A percentile compares a stretch with the other conserved stretches of the same genome.
These are phyloP conservation scores for Rhagonycha lutea DNA, from an alignment of 2,888 invertebrate genomes.

Conservation along the genomic window DNA sequence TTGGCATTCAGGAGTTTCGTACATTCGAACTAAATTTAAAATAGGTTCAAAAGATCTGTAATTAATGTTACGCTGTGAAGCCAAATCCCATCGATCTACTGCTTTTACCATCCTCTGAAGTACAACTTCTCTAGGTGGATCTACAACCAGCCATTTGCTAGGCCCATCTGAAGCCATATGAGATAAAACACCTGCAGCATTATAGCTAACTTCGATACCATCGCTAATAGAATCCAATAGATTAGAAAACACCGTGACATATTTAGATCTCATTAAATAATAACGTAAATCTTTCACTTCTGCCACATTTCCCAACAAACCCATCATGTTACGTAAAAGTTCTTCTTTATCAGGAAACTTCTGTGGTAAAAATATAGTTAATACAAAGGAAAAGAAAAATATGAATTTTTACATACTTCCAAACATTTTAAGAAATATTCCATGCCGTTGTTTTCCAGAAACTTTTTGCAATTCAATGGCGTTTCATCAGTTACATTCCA, in stretches of 20 bases:
- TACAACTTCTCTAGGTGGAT: conserved; percentile 73
- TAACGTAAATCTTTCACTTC: conserved; percentile 84
- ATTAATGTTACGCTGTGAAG: conserved; percentile 90
- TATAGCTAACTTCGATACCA: conserved; percentile 96
- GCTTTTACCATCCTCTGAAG: conserved; percentile 77
- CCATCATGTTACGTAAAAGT: conserved; percentile 97
- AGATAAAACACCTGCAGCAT: conserved; percentile 93
- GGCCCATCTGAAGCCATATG: conserved; percentile 94
- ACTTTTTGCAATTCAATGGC: conserved; percentile 88
- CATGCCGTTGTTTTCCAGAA: conserved; percentile 88
- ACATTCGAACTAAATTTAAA: conserved; percentile 77
- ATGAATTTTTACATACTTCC: conserved; percentile 61
- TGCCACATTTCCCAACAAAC: conserved; percentile 92
- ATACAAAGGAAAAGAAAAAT: not conserved
- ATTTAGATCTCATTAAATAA: conserved; percentile 82
- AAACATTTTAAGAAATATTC: conserved; percentile 87
- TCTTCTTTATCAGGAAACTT: conserved; percentile 88
- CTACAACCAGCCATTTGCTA: conserved; percentile 76
- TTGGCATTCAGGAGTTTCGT: conserved; percentile 89
- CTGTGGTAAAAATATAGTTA: conserved; percentile 54
- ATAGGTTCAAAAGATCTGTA: conserved; percentile 96
- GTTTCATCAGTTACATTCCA: conserved; percentile 99
- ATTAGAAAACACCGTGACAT: conserved; percentile 84
- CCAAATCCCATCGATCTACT: conserved; percentile 86
- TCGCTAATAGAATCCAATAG: conserved; percentile 85